Percentiles rank a stretch among this genome's conserved stretches.
Conservation (phyloP, 2,113 vertebrate genomes). For the Piprites chloris region DNA sequence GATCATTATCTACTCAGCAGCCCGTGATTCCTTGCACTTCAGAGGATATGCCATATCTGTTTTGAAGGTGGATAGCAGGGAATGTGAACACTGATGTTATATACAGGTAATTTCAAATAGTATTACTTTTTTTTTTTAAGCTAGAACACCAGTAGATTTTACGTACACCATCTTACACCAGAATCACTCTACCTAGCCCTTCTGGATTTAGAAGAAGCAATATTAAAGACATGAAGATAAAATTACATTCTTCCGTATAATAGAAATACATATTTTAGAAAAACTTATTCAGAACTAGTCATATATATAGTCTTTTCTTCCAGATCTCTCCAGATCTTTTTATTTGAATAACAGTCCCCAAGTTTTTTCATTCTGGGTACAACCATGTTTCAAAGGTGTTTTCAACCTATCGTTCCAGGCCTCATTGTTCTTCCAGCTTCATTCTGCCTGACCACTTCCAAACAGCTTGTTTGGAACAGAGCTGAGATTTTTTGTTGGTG, state of each 20-base stretch:
- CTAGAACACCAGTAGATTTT: background rate
- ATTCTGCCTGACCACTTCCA: background rate
- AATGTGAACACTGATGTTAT: background rate
- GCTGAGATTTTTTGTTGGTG: background rate
- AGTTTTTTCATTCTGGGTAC: background rate
- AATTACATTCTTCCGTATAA: background rate
- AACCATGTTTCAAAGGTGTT: background rate
- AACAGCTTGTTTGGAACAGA: background rate
- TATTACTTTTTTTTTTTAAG: background rate
- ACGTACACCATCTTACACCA: background rate
- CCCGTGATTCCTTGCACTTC: background rate
- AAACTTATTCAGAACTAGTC: background rate
- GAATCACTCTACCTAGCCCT: background rate
- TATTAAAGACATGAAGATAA: background rate
- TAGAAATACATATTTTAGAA: background rate
- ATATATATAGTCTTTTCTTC: background rate
- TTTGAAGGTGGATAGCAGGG: background rate
- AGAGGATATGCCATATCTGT: background rate
- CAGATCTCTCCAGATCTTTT: background rate
- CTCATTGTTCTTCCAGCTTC: background rate
- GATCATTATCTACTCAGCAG: slow-evolving; percentile 21
- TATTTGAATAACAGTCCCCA: background rate
- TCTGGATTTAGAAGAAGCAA: background rate
- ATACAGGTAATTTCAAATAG: background rate
- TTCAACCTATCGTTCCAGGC: background rate